Evolutionary conservation across 2,113 vertebrate genomes (phyloP).

Genomic region (Alligator sinensis): DNA sequence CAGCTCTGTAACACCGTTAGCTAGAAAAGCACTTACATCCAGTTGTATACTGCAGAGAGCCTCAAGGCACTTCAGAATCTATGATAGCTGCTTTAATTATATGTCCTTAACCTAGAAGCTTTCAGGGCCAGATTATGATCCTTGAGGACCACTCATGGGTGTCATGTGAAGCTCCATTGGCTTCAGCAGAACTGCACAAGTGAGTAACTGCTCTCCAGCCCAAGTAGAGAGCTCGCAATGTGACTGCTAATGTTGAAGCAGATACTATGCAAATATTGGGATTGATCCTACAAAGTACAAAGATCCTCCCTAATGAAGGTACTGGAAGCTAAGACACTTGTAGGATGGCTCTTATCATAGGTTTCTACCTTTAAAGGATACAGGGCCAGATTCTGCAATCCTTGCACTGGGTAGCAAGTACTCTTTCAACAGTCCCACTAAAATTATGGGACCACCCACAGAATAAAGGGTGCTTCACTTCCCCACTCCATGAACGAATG

Average conservation of each 20-base stretch:
- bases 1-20: conserved; percentile 6
- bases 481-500: not conserved
- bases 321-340: not conserved
- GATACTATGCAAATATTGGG: not conserved
- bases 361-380: not conserved
- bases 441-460: not conserved
- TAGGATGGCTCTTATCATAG: not conserved
- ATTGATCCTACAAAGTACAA: not conserved
- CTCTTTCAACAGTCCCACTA: accelerated
- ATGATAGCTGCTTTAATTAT: conserved; percentile 31
- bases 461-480: not conserved
- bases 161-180: not conserved
- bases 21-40: conserved; percentile 6
- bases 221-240: too few relatives aligned
- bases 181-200: not conserved
- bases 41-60: conserved; percentile 21
- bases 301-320: not conserved
- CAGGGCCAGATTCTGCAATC: not conserved
- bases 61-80: conserved; percentile 39
- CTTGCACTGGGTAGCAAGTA: not conserved
- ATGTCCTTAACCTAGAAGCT: conserved; percentile 54
- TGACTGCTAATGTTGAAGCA: not conserved
- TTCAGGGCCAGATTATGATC: conserved; percentile 34
- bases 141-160: conserved; percentile 32
- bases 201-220: not conserved